Evolutionary conservation across 1,140 invertebrate species (phyloP), one percentile per base, ranked within the genome.

Genomic region (Lutraria rhynchaena): DNA sequence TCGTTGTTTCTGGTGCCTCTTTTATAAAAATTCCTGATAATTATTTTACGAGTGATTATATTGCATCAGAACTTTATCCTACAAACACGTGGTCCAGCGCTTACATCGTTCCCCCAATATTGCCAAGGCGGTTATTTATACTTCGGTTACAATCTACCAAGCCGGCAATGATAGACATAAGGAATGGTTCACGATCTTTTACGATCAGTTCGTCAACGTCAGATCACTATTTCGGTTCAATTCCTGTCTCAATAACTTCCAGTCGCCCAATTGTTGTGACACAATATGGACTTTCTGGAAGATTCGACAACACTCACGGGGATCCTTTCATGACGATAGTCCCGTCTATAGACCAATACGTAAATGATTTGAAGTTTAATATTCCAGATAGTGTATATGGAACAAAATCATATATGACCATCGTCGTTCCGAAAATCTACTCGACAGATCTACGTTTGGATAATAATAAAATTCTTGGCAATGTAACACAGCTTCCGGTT

Each of bases 301-400:
- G 1, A 33, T 61, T 35, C 37, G 58, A 37, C n/a, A 3, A 37
- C 58, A 13, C 15, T 35, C 1, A 17, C 1, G 58, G 58, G 1
- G 58, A 35, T 19, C 31, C 58, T 7, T 61, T 61, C 33, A 61
- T 61, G 58, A 37, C 9, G n/a, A 29, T 37, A 3, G 58, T 61
- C 11, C 58, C 58, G 13, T 15, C 27, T 11, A 33, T 61, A 13
- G 35, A 61, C 19, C 29, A 35, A 33, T 61, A 61, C 37, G 33
- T 61, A 33, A 61, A 61, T 61, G 58, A 61, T 4, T 61, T 33
- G 9, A 61, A 13, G 7, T 61, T 61, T 33, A 61, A 17, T n/a
- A 33, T 61, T 3, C 58, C 58, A 15, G n/a, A 61, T 37, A 17
- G 1, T 15, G n/a, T 33, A 7, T 61, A 61, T n/a, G 2, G 2